A percentile compares a stretch with the other conserved stretches of the same genome.
phyloP scores from a whole-genome alignment of 1,140 invertebrate genomes.

The Campoletis sonorensis region DNA sequence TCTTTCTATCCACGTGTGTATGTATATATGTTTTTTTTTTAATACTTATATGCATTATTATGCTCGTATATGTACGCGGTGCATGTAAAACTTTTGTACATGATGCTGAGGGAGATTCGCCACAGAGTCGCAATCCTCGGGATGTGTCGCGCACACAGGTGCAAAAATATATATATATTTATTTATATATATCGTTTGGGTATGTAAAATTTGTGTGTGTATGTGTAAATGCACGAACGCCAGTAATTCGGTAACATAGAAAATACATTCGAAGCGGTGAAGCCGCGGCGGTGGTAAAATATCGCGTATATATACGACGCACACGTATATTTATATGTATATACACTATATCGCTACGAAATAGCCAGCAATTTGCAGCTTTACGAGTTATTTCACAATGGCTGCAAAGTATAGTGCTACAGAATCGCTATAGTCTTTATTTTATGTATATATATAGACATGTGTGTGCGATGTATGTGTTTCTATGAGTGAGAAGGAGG shows the following conservation, averaged over 20 bases:
- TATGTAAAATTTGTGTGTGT: not conserved
- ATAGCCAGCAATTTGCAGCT: slow-evolving; percentile 76
- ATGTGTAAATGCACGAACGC: not conserved
- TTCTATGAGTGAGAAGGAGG: not conserved
- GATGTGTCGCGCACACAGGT: too few relatives aligned
- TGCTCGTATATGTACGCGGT: too few relatives aligned
- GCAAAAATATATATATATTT: not conserved
- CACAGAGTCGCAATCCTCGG: too few relatives aligned
- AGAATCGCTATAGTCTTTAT: not conserved
- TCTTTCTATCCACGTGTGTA: too few relatives aligned
- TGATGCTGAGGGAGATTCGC: too few relatives aligned
- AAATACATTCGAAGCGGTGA: slow-evolving; percentile 24
- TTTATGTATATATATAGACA: slow-evolving; percentile 8
- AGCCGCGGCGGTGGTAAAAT: slow-evolving; percentile 44
- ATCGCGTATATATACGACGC: not conserved
- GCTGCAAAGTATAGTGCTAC: slow-evolving; percentile 76
- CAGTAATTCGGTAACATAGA: not conserved
- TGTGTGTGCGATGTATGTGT: not conserved
- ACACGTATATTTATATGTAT: slow-evolving; percentile 47
- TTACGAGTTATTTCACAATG: slow-evolving; percentile 78
- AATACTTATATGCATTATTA: too few relatives aligned
- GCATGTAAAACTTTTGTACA: too few relatives aligned
- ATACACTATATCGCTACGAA: slow-evolving; percentile 66
- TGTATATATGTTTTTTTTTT: too few relatives aligned
- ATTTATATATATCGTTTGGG: too few relatives aligned